phyloP scores from a whole-genome alignment of 2,113 vertebrate species.

The Helogale parvula region DNA sequence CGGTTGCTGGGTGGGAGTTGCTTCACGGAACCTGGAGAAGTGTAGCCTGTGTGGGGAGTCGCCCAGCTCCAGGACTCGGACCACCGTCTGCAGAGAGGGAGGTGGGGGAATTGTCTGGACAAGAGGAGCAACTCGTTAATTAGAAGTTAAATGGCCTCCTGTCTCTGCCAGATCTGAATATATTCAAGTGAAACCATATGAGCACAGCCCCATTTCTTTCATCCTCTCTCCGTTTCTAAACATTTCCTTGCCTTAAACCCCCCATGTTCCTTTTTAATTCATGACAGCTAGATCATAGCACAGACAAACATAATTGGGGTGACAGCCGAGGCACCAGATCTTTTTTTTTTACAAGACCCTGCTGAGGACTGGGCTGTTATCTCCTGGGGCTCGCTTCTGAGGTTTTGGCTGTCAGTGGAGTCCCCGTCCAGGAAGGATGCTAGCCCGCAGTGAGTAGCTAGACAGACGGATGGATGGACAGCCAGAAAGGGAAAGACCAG shows the following conservation, averaged over 20 bases:
- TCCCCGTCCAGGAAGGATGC: neutral
- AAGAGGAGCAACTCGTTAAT: slow-evolving; percentile 52
- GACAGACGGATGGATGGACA: neutral
- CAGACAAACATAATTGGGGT: neutral
- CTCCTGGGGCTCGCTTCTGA: neutral
- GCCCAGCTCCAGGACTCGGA: neutral
- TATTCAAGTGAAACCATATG: slow-evolving; percentile 29
- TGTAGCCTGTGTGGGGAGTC: neutral
- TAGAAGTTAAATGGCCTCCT: slow-evolving; percentile 53
- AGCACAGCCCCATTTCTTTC: neutral
- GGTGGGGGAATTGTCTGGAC: slow-evolving; percentile 27
- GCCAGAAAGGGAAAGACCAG: neutral
- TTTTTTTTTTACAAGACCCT: neutral
- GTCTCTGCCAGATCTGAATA: slow-evolving; percentile 58
- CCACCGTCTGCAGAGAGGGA: neutral
- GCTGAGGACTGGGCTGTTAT: neutral
- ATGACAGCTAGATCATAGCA: slow-evolving; percentile 14
- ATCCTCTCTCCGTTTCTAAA: slow-evolving; percentile 44
- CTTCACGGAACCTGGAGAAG: neutral
- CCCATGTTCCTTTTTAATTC: slow-evolving; percentile 17
- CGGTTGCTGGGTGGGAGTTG: neutral
- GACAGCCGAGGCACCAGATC: neutral
- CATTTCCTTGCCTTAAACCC: neutral
- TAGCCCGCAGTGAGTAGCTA: neutral
- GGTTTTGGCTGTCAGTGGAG: neutral